These are phyloP conservation scores for Eolophus roseicapilla DNA, from an alignment of 2,113 vertebrate species.

Conservation along the genomic window DNA sequence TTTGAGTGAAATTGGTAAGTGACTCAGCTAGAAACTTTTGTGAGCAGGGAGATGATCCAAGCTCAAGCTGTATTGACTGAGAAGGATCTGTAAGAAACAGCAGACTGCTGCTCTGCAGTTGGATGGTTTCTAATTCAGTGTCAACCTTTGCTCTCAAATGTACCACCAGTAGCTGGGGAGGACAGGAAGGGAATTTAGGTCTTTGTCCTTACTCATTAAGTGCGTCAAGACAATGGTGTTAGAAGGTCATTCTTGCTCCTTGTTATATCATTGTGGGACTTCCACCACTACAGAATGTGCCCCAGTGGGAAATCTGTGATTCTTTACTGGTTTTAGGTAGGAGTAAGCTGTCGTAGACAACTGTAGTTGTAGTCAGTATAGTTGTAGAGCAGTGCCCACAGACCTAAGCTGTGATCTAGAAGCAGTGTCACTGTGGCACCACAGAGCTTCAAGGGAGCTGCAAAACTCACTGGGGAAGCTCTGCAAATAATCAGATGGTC, in stretches of 20 bases:
- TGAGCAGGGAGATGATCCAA: not conserved
- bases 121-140: not conserved
- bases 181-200: not conserved
- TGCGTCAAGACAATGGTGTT: not conserved
- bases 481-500: not conserved
- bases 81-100: not conserved
- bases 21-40: not conserved
- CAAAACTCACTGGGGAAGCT: not conserved
- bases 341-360: not conserved
- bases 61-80: not conserved
- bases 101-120: not conserved
- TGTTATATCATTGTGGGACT: not conserved
- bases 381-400: accelerated
- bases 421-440: not conserved
- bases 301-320: not conserved
- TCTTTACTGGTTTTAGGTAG: not conserved
- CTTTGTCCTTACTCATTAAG: not conserved
- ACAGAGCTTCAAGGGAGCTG: not conserved
- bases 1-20: not conserved
- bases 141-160: not conserved
- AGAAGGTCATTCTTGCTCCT: not conserved
- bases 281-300: not conserved
- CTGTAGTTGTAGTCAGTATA: not conserved
- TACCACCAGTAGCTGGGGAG: not conserved
- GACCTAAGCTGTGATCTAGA: not conserved